Base-by-base conservation (phyloP, 2,113 vertebrate genomes). In the Pseudorectes ferrugineus region DNA sequence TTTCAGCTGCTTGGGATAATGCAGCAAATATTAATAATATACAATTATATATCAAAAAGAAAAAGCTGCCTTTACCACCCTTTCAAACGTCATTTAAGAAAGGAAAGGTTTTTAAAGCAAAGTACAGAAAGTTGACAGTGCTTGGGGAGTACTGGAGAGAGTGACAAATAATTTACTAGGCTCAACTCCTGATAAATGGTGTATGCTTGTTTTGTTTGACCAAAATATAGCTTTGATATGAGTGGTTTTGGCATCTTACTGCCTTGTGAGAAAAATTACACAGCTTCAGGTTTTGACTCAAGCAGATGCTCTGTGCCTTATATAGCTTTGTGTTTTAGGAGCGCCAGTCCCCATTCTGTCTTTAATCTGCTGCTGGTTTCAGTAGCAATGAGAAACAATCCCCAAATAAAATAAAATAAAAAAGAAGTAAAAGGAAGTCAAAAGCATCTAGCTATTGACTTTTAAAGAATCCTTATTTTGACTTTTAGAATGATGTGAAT, bases 141-240 rank as follows among this genome's bases (percentile, higher is more conserved):
- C 35, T 92, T 48, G 89, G 42, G 70, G 70, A 95, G 42, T 35
- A 54, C 33, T 70, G 38, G 49, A 31, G 24, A 89, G 26, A 63
- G 33, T 90, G 89, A 86, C 92, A 92, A 89, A 96, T 95, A 89
- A 94, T 91, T 95, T 83, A 88, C 67, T 77, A 57, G 55, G 14
- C n/a, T 91, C 55, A 77, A 21, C 20, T 92, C 42, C 40, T 93
- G 88, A 95, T 92, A 92, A 94, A 95, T 91, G 65, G 68, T 78
- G 68, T 94, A 79, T 76, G 68, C 35, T 88, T 95, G 68, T 78
- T 92, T 70, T 66, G 46, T 93, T 90, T 91, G 85, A 95, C 89
- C 89, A 91, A 94, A 93, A 93, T 86, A 81, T 68, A 90, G 54
- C 79, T 94, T 88, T 94, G 93, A 88, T 89, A 89, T 94, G 77